These are phyloP conservation scores for Xenopus laevis DNA, from an alignment of 2,113 vertebrate genomes.

Conservation along the genomic window DNA sequence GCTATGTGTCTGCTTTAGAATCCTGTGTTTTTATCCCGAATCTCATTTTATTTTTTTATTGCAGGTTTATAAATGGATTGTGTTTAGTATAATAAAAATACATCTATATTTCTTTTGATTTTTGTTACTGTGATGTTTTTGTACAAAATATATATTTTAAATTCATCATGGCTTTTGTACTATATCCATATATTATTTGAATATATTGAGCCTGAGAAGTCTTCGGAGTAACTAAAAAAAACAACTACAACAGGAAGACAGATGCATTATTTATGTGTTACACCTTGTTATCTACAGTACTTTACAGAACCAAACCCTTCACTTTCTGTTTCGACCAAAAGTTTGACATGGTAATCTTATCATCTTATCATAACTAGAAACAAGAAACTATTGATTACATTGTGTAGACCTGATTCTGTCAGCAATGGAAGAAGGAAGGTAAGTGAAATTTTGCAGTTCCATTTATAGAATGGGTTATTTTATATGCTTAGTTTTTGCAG, in stretches of 20 bases:
- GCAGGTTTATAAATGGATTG: too few relatives aligned
- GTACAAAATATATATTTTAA: too few relatives aligned
- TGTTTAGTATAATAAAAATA: too few relatives aligned
- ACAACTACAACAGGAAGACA: background rate
- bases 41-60: too few relatives aligned
- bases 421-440: background rate
- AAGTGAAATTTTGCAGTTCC: background rate
- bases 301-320: background rate
- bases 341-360: slow-evolving; percentile 16
- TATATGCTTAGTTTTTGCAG: too few relatives aligned
- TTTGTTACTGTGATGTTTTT: too few relatives aligned
- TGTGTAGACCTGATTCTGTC: slow-evolving; percentile 10
- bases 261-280: slow-evolving; percentile 7
- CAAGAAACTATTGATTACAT: slow-evolving; percentile 29
- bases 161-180: too few relatives aligned
- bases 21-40: too few relatives aligned
- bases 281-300: slow-evolving; percentile 4
- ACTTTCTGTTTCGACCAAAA: slow-evolving; percentile 3
- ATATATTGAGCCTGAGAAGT: background rate
- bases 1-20: too few relatives aligned
- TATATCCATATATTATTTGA: background rate
- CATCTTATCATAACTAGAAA: slow-evolving; percentile 28
- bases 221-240: background rate
- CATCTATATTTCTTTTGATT: too few relatives aligned
- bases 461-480: background rate